Evolutionary conservation across 1,140 invertebrate species (phyloP).

Genomic region (Rhizoglyphus robini): DNA sequence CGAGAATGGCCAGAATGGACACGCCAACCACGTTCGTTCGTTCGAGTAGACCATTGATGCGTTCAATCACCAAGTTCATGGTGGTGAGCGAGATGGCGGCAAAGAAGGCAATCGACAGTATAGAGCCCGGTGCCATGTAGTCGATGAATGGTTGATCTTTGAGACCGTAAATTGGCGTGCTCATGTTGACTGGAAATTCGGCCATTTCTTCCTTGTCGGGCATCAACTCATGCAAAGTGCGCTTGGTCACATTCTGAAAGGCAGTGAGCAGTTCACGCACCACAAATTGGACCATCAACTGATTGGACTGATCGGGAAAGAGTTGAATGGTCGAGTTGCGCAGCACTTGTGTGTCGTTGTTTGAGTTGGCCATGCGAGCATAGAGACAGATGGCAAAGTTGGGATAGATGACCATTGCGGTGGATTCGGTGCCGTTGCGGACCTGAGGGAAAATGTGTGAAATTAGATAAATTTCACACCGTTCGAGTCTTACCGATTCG

Average conservation of each 20-base stretch:
- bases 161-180: slow-evolving; percentile 71
- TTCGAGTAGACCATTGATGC: slow-evolving; percentile 73
- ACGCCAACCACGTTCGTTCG: slow-evolving; percentile 79
- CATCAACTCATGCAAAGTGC: slow-evolving; percentile 20
- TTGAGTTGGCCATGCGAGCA: slow-evolving; percentile 12
- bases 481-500: too few relatives aligned
- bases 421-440: slow-evolving; percentile 18
- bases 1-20: slow-evolving; percentile 69
- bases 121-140: slow-evolving; percentile 86
- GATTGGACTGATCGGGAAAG: slow-evolving; percentile 32
- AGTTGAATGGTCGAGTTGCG: slow-evolving; percentile 28
- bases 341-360: slow-evolving; percentile 20
- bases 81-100: slow-evolving; percentile 85
- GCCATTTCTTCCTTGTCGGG: slow-evolving; percentile 13
- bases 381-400: slow-evolving; percentile 21
- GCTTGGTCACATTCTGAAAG: slow-evolving; percentile 24
- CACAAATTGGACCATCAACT: slow-evolving; percentile 13
- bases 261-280: slow-evolving; percentile 10
- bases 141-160: slow-evolving; percentile 75
- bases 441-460: too few relatives aligned
- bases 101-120: slow-evolving; percentile 90
- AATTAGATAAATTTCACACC: too few relatives aligned
- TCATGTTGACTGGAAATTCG: slow-evolving; percentile 32
- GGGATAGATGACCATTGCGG: slow-evolving; percentile 17
- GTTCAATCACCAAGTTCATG: slow-evolving; percentile 74